These are phyloP conservation scores for Aphelinus certus DNA, from an alignment of 1,140 invertebrate genomes.

Conservation along the genomic window DNA sequence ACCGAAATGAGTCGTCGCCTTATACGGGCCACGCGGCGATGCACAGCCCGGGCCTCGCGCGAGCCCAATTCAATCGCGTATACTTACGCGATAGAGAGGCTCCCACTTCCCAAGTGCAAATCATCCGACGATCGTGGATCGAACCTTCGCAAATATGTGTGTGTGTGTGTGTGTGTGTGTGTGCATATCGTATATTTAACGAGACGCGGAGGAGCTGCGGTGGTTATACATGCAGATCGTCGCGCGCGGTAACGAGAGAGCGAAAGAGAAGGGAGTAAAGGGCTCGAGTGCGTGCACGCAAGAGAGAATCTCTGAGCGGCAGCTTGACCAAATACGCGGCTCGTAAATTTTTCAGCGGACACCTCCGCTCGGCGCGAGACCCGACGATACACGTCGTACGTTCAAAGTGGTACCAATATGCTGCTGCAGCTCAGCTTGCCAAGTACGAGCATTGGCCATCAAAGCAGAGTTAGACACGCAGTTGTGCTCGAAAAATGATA, in stretches of 20 bases:
- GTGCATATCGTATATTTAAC: too few relatives aligned
- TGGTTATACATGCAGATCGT: too few relatives aligned
- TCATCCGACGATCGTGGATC: too few relatives aligned
- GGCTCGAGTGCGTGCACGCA: not conserved
- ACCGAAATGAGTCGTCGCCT: slow-evolving; percentile 28
- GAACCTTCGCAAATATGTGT: too few relatives aligned
- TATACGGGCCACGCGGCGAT: slow-evolving; percentile 8
- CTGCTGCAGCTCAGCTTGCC: not conserved
- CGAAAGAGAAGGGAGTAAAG: too few relatives aligned
- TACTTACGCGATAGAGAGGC: not conserved
- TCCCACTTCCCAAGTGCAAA: too few relatives aligned
- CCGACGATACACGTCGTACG: not conserved
- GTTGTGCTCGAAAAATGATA: too few relatives aligned
- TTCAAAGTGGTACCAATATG: not conserved
- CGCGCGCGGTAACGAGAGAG: too few relatives aligned
- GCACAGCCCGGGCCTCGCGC: not conserved
- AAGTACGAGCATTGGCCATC: too few relatives aligned
- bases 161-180: too few relatives aligned
- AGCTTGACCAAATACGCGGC: not conserved
- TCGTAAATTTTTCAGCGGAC: slow-evolving; percentile 1
- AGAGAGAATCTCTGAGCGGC: not conserved
- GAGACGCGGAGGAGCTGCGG: too few relatives aligned
- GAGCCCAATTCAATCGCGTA: not conserved
- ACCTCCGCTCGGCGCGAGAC: not conserved
- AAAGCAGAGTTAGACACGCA: too few relatives aligned